Evolutionary conservation across 2,113 vertebrate species (phyloP).

Genomic region (Glareola pratincola): DNA sequence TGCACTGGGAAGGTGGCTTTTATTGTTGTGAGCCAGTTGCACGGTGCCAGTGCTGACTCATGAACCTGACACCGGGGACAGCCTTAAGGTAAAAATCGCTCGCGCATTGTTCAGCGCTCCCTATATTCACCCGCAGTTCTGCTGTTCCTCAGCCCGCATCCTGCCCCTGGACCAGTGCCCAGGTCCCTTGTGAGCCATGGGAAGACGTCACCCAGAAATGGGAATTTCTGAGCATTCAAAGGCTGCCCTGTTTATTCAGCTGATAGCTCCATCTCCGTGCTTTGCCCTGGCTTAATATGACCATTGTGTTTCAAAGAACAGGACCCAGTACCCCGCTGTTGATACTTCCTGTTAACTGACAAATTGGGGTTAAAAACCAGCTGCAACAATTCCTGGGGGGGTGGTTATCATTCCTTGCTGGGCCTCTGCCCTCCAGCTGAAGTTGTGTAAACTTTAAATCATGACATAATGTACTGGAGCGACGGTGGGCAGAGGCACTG

Average conservation of each 20-base stretch:
- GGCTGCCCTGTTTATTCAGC: slow-evolving; percentile 41
- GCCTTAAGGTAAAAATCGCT: neutral
- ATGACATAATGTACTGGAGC: neutral
- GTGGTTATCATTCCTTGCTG: neutral
- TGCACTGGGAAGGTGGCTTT: neutral
- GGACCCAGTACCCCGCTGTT: neutral
- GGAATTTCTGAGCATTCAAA: slow-evolving; percentile 51
- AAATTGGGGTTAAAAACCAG: neutral
- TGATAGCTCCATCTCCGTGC: neutral
- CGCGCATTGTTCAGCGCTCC: neutral
- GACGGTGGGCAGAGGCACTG: neutral
- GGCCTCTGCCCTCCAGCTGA: slow-evolving; percentile 1
- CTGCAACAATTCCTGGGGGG: neutral
- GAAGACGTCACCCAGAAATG: slow-evolving; percentile 54
- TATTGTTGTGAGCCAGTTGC: neutral
- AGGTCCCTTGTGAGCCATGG: slow-evolving; percentile 5
- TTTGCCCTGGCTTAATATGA: neutral
- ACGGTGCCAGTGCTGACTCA: slow-evolving; percentile 44
- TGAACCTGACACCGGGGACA: slow-evolving; percentile 12
- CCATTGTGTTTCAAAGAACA: neutral
- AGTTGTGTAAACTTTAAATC: slow-evolving; percentile 50
- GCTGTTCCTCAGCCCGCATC: slow-evolving; percentile 20
- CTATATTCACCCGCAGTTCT: neutral
- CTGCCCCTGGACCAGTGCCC: neutral
- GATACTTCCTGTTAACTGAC: neutral